These are phyloP conservation scores for Thryonomys swinderianus DNA, from an alignment of 2,113 vertebrate genomes.

Conservation along the genomic window DNA sequence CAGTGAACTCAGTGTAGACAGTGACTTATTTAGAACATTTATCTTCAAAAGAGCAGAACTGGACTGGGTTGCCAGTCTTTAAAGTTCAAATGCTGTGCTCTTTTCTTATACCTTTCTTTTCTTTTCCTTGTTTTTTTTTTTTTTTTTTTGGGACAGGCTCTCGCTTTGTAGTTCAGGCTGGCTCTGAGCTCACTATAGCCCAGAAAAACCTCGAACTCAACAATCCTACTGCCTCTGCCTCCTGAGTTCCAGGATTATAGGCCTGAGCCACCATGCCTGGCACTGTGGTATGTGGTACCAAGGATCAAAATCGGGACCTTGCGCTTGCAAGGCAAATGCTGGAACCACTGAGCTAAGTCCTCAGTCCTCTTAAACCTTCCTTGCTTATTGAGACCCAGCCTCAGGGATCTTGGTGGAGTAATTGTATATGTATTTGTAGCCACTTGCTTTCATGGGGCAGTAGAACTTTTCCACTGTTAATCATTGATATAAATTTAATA, in stretches of 20 bases:
- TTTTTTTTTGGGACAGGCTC: not conserved
- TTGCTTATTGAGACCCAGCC: slow-evolving; percentile 7
- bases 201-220: not conserved
- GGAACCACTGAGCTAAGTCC: not conserved
- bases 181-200: not conserved
- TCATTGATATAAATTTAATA: not conserved
- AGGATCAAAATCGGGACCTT: too few relatives aligned
- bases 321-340: too few relatives aligned
- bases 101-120: slow-evolving; percentile 61
- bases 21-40: too few relatives aligned
- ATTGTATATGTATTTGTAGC: not conserved
- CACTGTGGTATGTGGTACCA: too few relatives aligned
- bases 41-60: too few relatives aligned
- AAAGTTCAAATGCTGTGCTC: too few relatives aligned
- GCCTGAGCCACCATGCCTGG: not conserved
- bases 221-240: not conserved
- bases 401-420: not conserved
- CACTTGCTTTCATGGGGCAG: not conserved
- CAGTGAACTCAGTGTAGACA: too few relatives aligned
- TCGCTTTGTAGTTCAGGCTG: not conserved
- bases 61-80: too few relatives aligned
- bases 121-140: not conserved
- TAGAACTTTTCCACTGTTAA: slow-evolving; percentile 26
- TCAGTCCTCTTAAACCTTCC: not conserved
- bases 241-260: not conserved